Conservation (phyloP, 2,888 invertebrate genomes). For the Caenorhabditis sp. region DNA sequence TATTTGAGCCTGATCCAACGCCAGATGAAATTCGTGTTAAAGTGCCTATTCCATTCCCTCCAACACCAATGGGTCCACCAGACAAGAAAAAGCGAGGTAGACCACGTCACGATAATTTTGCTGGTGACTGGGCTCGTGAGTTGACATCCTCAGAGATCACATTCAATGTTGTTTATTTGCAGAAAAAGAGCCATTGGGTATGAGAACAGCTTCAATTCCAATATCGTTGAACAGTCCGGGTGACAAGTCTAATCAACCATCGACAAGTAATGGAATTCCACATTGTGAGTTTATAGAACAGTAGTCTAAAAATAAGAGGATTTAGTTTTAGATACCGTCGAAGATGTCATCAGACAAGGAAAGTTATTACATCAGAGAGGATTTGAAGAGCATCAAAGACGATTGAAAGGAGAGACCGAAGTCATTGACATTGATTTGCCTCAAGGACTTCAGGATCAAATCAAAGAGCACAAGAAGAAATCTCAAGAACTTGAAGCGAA, state of each 20-base stretch:
- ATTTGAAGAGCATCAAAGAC: not conserved
- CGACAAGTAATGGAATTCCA: not conserved
- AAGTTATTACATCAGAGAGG: too few relatives aligned
- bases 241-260: not conserved
- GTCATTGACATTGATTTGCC: not conserved
- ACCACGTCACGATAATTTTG: not conserved
- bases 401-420: not conserved
- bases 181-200: not conserved
- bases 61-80: not conserved
- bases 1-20: slow-evolving; percentile 1
- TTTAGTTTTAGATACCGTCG: not conserved
- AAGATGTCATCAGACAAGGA: too few relatives aligned
- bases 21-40: not conserved
- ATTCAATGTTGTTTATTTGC: not conserved
- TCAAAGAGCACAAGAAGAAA: not conserved
- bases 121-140: not conserved
- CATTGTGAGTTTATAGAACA: not conserved
- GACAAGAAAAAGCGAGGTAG: slow-evolving; percentile 8
- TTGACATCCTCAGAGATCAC: not conserved
- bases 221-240: slow-evolving; percentile 2
- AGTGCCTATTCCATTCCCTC: not conserved
- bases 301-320: not conserved
- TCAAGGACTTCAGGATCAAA: not conserved
- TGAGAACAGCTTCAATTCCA: slow-evolving; percentile 3
- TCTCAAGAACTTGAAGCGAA: not conserved